Evolutionary conservation across 2,888 invertebrate species (phyloP), one percentile per base, ranked within the genome.

Genomic region (Drosophila barbarae): DNA sequence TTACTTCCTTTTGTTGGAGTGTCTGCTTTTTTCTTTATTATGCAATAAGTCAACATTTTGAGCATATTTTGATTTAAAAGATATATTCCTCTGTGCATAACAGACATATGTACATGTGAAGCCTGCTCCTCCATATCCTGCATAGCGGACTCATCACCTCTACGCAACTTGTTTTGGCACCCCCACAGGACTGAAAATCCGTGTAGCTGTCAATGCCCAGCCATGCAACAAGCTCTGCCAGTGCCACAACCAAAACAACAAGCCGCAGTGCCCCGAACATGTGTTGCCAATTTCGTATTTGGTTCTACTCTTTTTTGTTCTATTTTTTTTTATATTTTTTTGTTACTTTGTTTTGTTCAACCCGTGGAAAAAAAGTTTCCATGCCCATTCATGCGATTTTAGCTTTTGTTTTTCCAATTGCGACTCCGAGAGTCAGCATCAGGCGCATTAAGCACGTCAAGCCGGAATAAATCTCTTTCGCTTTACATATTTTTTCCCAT

Each of bases 141-240:
- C 60, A 21, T 26, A 21, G 47, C 28, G 41, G 18, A 44, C 32
- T 52, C 59, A 54, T 49, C 57, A 39, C 69, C 50, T 60, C 44
- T 58, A 57, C 42, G 57, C 56, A 58, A 50, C 67, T 53, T 59
- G 52, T 69, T 68, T 44, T 49, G 64, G 52, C 57, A 35, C 57
- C 57, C 41, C 49, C 56, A 52, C 54, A 58, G 58, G 44, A 66
- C 36, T 47, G 47, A 15, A 58, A 64, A 69, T 72, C 58, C 69
- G 61, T 74, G 65, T 72, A 58, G 69, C 81, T 81, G 84, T 84
- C 81, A 78, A 81, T 77, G 68, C 53, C 58, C 53, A 60, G 63
- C 76, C 73, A 67, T 64, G 69, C 83, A 76, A 83, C 77, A 74
- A 70, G 77, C 78, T 39, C 28, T 59, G 49, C 49, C 59, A 58